Percentiles rank a stretch among this genome's conserved stretches.
phyloP scores from a whole-genome alignment of 2,797 vertebrate species.

The Argentina silus region DNA sequence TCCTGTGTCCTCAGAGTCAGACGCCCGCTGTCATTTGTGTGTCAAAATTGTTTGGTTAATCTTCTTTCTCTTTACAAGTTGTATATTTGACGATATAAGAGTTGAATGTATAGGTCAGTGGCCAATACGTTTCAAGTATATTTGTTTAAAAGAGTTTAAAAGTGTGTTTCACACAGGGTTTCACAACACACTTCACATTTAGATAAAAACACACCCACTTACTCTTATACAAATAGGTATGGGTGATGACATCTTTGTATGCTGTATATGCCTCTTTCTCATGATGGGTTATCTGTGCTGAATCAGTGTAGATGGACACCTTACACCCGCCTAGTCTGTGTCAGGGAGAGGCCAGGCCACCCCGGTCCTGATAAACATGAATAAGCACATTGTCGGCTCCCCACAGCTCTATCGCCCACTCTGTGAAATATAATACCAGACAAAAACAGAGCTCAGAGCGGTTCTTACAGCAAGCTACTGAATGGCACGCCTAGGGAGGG shows the following conservation, averaged over 20 bases:
- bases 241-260: background rate
- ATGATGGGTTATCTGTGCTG: conserved; percentile 1
- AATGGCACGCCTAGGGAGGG: conserved; percentile 21
- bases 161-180: no score
- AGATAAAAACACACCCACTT: no score
- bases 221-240: no score
- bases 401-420: background rate
- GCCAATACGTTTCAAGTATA: no score
- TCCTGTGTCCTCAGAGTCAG: background rate
- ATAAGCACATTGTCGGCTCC: conserved; percentile 30
- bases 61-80: background rate
- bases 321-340: background rate
- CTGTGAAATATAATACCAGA: conserved; percentile 30
- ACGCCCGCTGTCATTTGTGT: background rate
- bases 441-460: conserved; percentile 23
- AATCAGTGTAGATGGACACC: conserved; percentile 28
- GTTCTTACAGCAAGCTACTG: conserved; percentile 4
- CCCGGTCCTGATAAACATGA: conserved; percentile 12
- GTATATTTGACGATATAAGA: no score
- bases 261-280: background rate
- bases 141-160: no score
- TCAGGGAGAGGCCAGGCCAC: background rate
- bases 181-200: no score
- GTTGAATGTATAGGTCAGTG: no score
- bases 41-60: background rate